Evolutionary conservation across 2,797 vertebrate species (phyloP), one percentile per base, ranked within the genome.

Genomic region (Xiphophorus birchmanni): DNA sequence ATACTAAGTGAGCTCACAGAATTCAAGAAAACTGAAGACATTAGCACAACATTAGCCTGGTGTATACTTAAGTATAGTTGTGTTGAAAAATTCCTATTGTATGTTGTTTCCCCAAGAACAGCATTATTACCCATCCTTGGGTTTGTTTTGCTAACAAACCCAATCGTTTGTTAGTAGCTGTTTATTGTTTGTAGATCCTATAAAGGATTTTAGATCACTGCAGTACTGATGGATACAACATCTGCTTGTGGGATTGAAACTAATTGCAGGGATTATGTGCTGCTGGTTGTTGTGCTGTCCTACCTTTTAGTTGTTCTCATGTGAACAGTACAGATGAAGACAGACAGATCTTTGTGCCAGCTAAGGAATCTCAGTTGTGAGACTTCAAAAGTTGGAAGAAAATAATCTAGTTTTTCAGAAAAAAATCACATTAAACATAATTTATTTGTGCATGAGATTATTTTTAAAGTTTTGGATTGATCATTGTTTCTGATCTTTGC

Each of bases 291-390:
- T 65, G 32, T 37, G 35, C 63, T 17, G 8, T 9, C 17, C 63
- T 21, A 86, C 82, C 75, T 79, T 84, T 71, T 21, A 37, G 77
- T 35, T 90, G 89, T 87, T 90, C 90, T 88, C 35, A 79, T 86
- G 83, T 80, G 74, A 88, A 90, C 85, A 85, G 8, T 1, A 72
- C 40, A 65, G 50, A 77, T 23, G 67, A 83, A 80, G 73, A 89
- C 81, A 84, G 79, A 71, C 2, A 65, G 65, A 77, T 73, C 78
- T 87, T 84, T 86, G 75, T 81, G 5, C 82, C 60, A 58, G 67
- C 47, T 11, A 63, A 60, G 69, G 86, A 83, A 73, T 69, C 74
- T 29, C 1, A n/a, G 75, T 63, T 74, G 65, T 45, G 63, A 83
- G 79, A 65, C 15, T 76, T 58, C 29, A 29, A 42, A 73, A 15